Evolutionary conservation across 2,888 invertebrate species (phyloP), one percentile per base, ranked within the genome.

Genomic region (Lithodes maja): DNA sequence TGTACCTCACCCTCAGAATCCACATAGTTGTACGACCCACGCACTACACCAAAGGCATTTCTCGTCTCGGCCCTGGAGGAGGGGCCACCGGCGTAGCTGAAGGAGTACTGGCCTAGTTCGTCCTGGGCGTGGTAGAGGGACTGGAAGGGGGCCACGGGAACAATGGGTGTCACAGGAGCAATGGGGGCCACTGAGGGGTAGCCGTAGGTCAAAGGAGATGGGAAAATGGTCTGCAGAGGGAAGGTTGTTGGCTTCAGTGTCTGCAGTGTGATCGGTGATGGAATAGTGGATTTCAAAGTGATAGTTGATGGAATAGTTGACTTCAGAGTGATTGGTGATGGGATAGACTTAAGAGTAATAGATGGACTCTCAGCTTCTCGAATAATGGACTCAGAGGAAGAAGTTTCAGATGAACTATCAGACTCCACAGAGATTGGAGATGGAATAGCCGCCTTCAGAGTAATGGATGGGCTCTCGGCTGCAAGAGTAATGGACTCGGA

Each of bases 11-110:
- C 95, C 54, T 90, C 87, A 61, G 90, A 75, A 68, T 90, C 91
- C 15, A 91, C 82, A 75, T 87, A 91, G 85, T 86, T 90, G 90
- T 87, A 91, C 69, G 87, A 79, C 15, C 91, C 91, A 3, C 86
- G 77, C 52, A 90, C 90, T 33, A 77, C 78, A 49, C 91, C 91
- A 53, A 81, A 79, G 84, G 71, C 79, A 71, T 89, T 89, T 17
- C 89, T 83, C 54, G 54, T 85, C 85, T 96, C 96, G 53, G 95
- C 94, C 93, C 96, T 96, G 91, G 96, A 94, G 92, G 95, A 95
- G 81, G 95, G 95, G 86, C 96, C 96, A 92, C 95, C 95, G n/a
- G 95, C 94, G 93, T 96, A 96, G 54, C 96, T 96, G 93, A 95
- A 95, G 90, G 94, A 74, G 86, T 86, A 86, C 81, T 86, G 86